Conservation (phyloP, 2,113 vertebrate species). For the Oceanodroma tethys region DNA sequence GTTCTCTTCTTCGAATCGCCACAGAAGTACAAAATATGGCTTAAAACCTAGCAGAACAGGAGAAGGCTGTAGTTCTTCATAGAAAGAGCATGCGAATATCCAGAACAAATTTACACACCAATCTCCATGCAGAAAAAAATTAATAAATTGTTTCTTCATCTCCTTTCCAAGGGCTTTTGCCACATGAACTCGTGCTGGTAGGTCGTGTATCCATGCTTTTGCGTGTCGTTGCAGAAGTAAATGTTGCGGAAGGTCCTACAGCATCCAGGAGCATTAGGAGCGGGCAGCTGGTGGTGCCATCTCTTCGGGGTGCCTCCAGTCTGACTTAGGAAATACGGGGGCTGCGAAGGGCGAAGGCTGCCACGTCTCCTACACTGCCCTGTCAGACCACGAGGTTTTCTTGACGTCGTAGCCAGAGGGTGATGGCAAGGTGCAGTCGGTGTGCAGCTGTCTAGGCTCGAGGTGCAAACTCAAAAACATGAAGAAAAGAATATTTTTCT, state of each 20-base stretch:
- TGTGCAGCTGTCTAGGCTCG: background rate
- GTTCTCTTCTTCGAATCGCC: rapidly evolving
- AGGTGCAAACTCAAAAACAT: background rate
- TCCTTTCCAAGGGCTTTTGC: background rate
- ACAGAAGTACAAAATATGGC: rapidly evolving
- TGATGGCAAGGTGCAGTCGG: background rate
- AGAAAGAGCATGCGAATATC: background rate
- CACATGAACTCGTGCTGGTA: rapidly evolving
- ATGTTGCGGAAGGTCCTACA: background rate
- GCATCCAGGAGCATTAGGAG: background rate
- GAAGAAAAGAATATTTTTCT: background rate
- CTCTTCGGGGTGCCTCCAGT: background rate
- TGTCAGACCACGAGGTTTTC: background rate
- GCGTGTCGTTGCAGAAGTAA: rapidly evolving
- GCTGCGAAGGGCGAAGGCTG: background rate
- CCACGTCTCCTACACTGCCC: background rate
- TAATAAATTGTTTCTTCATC: rapidly evolving
- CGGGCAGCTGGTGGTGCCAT: background rate
- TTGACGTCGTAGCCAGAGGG: rapidly evolving
- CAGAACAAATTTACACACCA: rapidly evolving
- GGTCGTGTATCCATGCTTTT: rapidly evolving
- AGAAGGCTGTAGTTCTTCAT: rapidly evolving
- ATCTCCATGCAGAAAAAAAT: background rate
- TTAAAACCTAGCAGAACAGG: background rate
- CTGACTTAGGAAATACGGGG: background rate